These are phyloP conservation scores for Dasyprocta punctata DNA, from an alignment of 2,113 vertebrate genomes.

Conservation along the genomic window DNA sequence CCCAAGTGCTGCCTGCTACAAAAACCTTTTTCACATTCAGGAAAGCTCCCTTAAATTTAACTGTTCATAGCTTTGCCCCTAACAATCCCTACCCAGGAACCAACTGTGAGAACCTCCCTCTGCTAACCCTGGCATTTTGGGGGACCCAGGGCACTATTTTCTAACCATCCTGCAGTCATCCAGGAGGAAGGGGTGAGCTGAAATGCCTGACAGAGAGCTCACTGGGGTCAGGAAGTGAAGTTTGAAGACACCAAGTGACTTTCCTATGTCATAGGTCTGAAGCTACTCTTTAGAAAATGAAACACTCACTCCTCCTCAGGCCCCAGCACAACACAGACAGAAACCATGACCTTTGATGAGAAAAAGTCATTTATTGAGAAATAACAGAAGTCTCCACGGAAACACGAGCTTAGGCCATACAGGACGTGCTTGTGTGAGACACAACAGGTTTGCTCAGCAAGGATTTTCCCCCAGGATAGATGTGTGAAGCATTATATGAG, in stretches of 20 bases:
- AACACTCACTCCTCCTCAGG: no score
- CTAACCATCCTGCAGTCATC: no score
- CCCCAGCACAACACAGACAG: neutral
- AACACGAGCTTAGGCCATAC: neutral
- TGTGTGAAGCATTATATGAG: neutral
- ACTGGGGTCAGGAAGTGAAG: neutral
- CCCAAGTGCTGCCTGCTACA: no score
- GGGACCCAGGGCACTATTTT: no score
- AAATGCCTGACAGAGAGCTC: neutral
- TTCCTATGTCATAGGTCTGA: neutral
- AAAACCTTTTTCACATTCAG: no score
- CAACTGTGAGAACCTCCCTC: no score
- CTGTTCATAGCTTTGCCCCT: no score
- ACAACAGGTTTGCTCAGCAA: neutral
- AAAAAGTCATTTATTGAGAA: neutral
- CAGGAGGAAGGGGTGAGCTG: no score
- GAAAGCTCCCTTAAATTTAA: no score
- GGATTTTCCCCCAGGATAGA: neutral
- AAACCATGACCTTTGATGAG: neutral
- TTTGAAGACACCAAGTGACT: neutral
- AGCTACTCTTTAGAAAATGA: neutral
- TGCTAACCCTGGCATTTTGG: no score
- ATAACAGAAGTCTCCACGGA: fast-evolving
- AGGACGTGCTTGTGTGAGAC: neutral
- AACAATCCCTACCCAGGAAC: no score